Conservation (phyloP, 2,888 invertebrate species). For the Ichneumoninae sp. region DNA sequence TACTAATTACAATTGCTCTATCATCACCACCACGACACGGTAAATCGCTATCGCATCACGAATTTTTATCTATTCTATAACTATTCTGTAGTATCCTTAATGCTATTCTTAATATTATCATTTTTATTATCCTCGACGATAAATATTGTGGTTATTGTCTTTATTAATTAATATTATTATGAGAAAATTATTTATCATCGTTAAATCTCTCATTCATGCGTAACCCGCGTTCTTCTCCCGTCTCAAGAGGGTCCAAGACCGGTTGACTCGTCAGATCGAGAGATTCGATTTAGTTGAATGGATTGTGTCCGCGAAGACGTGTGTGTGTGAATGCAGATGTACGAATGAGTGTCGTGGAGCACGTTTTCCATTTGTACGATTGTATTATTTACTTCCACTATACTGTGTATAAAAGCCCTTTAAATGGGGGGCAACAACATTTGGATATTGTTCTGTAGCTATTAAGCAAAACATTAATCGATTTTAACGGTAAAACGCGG, state of each 20-base stretch:
- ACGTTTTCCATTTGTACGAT: constrained; percentile 61
- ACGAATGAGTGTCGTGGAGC: constrained; percentile 51
- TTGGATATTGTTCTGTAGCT: constrained; percentile 64
- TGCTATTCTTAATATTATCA: constrained; percentile 49
- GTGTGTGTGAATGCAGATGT: constrained; percentile 22
- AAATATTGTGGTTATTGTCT: constrained; percentile 58
- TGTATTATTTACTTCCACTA: constrained; percentile 45
- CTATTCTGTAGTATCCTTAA: constrained; percentile 43
- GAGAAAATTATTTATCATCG: constrained; percentile 66
- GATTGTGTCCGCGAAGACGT: constrained; percentile 18
- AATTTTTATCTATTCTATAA: constrained; percentile 48
- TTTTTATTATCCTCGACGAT: constrained; percentile 51
- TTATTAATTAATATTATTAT: constrained; percentile 63
- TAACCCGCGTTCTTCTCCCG: constrained; percentile 28
- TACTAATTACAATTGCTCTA: constrained; percentile 46
- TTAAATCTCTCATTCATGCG: constrained; percentile 45
- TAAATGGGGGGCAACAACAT: constrained; percentile 40
- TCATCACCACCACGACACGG: constrained; percentile 56
- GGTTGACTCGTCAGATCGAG: constrained; percentile 38
- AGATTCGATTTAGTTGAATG: constrained; percentile 49
- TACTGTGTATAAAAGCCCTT: constrained; percentile 59
- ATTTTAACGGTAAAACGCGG: constrained; percentile 73
- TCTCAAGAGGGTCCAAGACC: constrained; percentile 27
- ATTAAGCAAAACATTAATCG: constrained; percentile 71
- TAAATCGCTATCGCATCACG: constrained; percentile 57